phyloP scores from a whole-genome alignment of 2,113 vertebrate genomes.

The Sminthopsis crassicaudata region DNA sequence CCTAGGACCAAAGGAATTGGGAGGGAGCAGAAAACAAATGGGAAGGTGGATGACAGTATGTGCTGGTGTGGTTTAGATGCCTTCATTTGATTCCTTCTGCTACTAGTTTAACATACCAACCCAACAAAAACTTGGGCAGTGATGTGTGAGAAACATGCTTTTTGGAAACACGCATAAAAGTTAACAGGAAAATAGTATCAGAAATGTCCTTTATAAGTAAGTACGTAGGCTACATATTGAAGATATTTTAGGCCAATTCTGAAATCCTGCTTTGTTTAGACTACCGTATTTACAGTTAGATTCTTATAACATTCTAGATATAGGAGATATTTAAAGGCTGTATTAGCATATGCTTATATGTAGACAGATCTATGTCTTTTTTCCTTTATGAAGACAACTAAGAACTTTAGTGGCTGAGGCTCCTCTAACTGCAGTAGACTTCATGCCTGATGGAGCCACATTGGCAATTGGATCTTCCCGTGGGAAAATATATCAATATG shows the following conservation, averaged over 20 bases:
- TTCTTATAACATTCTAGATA: neutral
- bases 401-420: conserved; percentile 90
- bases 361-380: conserved; percentile 8
- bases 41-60: neutral
- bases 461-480: conserved; percentile 94
- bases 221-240: neutral
- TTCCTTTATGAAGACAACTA: conserved; percentile 82
- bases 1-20: neutral
- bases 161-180: neutral
- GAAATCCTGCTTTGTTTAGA: conserved; percentile 22
- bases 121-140: neutral
- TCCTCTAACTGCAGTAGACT: conserved; percentile 95
- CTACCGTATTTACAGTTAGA: neutral
- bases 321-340: neutral
- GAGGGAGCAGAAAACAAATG: neutral
- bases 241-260: conserved; percentile 15
- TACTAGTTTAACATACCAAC: neutral
- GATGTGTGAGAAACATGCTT: neutral
- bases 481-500: conserved; percentile 95
- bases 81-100: neutral
- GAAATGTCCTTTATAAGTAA: neutral
- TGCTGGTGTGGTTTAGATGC: neutral
- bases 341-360: too few species aligned
- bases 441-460: conserved; percentile 93
- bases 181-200: neutral